Base-by-base conservation (phyloP, 35 echinoderm and acorn worm genomes). In the Amphiura filiformis region DNA sequence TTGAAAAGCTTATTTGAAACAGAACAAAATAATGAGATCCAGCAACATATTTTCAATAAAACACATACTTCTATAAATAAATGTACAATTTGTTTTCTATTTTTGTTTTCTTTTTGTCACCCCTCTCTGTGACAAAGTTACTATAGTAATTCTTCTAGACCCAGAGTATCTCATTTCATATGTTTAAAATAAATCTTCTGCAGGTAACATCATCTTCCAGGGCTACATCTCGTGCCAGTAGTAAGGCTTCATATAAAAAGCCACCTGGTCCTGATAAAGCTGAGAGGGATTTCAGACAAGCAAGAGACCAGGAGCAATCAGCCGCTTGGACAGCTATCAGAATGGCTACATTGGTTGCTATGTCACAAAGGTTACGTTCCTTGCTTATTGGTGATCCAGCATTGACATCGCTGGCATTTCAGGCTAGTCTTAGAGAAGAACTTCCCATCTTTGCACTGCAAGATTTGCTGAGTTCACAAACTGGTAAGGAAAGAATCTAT, bases 321-420 rank as follows among this genome's bases (percentile, higher is more conserved):
- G 96, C 96, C 28, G 96, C 96, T 0, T 99, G 96, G 93, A 42
- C 80, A 13, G 96, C 96, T 37, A 32, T 99, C 0, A 56, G 84
- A 28, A 87, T 90, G n/a, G 92, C 96, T 0, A 92, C 93, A 0
- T 35, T 31, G 18, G 81, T 91, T 5, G 92, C 88, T 1, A 56
- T 83, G 36, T 90, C 96, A 31, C 96, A 94, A 78, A 82, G 93
- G 28, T 78, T 76, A 14, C 36, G 47, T 20, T 75, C 86, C 32
- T 86, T 99, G 31, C 84, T 99, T 70, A 92, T 99, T 90, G 96
- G 96, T 87, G 90, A 95, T 81, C 84, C 96, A 26, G 77, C 78
- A 31, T 57, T 99, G 44, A 99, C 96, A 18, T 90, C 93, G 17
- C 31, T 93, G 37, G 37, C 76, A 28, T 49, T 92, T 34, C 89